Base-by-base conservation (phyloP, 2,888 invertebrate genomes). In the Microplitis manilae region DNA sequence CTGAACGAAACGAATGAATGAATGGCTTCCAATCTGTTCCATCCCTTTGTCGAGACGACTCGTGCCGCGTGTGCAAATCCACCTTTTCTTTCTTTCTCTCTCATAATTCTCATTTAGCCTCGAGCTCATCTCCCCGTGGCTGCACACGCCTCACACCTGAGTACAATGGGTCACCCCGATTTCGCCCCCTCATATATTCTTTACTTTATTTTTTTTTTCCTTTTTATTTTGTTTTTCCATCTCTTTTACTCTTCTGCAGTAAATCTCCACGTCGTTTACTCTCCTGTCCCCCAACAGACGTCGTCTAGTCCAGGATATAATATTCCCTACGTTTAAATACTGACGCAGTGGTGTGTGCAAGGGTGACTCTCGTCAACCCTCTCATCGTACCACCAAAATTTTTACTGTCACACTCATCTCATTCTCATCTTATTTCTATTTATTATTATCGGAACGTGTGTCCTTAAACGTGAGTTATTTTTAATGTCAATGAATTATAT, bases 131-230 rank as follows among this genome's bases (percentile, higher is more conserved):
- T 71, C 77, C 79, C 68, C 74, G 76, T 70, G 60, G 81, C 80
- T 81, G 86, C 88, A 86, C 88, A 87, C 88, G 89, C 87, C 89
- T 89, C 87, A 89, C 89, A 89, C 89, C 89, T 89, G 89, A 89
- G 88, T 83, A 89, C 89, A 89, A 89, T 89, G 85, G 86, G 82
- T 80, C 82, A 77, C 79, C 81, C 85, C 86, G 86, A 86, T 86
- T 87, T 87, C 79, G 84, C 85, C 87, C 86, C 84, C 83, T 79
- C 82, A 61, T 75, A 67, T 65, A 61, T 69, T 39, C 73, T 71
- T 72, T 13, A 67, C 50, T 68, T 59, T 50, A 39, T 69, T 62
- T 50, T n/a, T 69, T 30, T 70, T 41, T 73, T 74, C 30, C 30
- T 64, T 72, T 50, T 15, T 69, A 70, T 68, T 59, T 50, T 50